These are phyloP conservation scores for Pseudoatta argentina DNA, from an alignment of 1,140 invertebrate species.

Conservation along the genomic window DNA sequence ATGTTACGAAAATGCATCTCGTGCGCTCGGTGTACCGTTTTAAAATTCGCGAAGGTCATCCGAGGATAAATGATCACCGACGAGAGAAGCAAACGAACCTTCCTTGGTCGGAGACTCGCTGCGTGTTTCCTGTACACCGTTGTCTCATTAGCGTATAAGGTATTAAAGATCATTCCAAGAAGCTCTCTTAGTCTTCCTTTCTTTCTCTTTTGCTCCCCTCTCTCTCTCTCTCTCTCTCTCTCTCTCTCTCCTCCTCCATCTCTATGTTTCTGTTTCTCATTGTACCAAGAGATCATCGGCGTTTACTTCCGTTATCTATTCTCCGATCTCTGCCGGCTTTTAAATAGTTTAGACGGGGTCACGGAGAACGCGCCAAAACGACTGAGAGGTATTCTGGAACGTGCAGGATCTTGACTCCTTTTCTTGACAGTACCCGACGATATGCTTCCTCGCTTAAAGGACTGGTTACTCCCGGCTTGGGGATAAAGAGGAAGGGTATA, in stretches of 20 bases:
- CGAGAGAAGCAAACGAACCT: conserved; percentile 63
- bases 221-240: background rate
- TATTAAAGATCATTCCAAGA: conserved; percentile 61
- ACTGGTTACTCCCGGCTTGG: conserved; percentile 45
- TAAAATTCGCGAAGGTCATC: conserved; percentile 65
- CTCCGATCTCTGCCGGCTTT: conserved; percentile 48
- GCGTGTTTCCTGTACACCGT: conserved; percentile 62
- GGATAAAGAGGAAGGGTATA: conserved; percentile 45
- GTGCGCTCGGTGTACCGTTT: conserved; percentile 62
- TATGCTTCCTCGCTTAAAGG: conserved; percentile 41
- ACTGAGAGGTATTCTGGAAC: conserved; percentile 41
- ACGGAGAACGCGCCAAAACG: conserved; percentile 46
- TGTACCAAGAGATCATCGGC: conserved; percentile 54
- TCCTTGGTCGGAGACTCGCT: conserved; percentile 29
- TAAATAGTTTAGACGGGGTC: conserved; percentile 59
- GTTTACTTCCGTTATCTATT: conserved; percentile 57
- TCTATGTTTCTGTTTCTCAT: background rate
- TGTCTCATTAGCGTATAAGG: conserved; percentile 64
- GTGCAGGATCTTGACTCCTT: conserved; percentile 43
- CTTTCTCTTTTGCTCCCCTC: background rate
- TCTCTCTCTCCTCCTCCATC: background rate
- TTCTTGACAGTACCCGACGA: conserved; percentile 8
- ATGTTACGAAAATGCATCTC: conserved; percentile 56
- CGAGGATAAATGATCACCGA: conserved; percentile 66
- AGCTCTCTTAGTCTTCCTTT: conserved; percentile 35